Percentiles rank a stretch among this genome's conserved stretches.
Conservation (phyloP, 2,797 vertebrate genomes). For the Lateolabrax maculatus region DNA sequence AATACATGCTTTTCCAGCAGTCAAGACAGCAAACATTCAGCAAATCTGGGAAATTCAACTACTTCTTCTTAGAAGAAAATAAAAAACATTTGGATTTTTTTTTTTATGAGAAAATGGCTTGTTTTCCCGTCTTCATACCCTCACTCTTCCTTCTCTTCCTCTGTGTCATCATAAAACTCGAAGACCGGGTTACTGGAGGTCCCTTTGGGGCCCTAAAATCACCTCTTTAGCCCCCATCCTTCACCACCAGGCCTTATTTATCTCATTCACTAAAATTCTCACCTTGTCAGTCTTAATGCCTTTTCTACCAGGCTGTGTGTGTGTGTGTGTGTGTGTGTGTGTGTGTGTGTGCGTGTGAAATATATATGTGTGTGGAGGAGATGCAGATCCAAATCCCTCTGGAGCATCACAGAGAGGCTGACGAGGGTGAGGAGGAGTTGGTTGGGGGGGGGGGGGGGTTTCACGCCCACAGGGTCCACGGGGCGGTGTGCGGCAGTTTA, state of each 20-base stretch:
- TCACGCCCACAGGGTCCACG: slow-evolving; percentile 65
- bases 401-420: slow-evolving; percentile 33
- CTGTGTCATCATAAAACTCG: slow-evolving; percentile 34
- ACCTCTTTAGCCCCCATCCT: slow-evolving; percentile 46
- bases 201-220: slow-evolving; percentile 54
- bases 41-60: neutral
- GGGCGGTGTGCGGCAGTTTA: slow-evolving; percentile 75
- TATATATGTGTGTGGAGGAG: slow-evolving; percentile 15
- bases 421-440: slow-evolving; percentile 27
- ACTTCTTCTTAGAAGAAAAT: neutral
- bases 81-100: neutral
- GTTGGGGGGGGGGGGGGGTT: slow-evolving; percentile 22
- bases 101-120: neutral
- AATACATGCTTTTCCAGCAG: slow-evolving; percentile 4
- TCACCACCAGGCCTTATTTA: slow-evolving; percentile 37
- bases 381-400: slow-evolving; percentile 43
- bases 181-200: slow-evolving; percentile 23
- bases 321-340: slow-evolving; percentile 1
- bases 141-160: slow-evolving; percentile 21
- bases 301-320: slow-evolving; percentile 15
- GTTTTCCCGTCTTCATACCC: slow-evolving; percentile 32
- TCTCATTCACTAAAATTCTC: slow-evolving; percentile 58
- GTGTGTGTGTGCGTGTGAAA: slow-evolving; percentile 10
- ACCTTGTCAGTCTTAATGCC: slow-evolving; percentile 41
- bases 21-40: neutral